These are phyloP conservation scores for Tonatia bakeri DNA, from an alignment of 2,113 vertebrate genomes.

Conservation along the genomic window DNA sequence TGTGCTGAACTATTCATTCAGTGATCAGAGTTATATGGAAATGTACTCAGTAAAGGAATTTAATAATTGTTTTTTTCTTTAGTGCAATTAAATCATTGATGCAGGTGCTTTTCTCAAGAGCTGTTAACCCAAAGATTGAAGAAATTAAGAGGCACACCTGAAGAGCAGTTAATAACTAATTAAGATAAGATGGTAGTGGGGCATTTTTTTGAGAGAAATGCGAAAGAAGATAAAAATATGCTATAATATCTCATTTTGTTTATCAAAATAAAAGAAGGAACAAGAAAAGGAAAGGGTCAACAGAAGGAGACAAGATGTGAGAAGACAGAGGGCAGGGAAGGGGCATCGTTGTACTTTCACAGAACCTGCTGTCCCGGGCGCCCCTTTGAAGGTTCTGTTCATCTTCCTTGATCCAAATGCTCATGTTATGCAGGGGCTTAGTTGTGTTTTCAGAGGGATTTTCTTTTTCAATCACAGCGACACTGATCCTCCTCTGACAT, in stretches of 20 bases:
- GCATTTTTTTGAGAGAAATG: background rate
- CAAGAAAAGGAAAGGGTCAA: background rate
- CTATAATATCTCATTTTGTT: background rate
- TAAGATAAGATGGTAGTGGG: background rate
- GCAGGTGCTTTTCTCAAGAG: background rate
- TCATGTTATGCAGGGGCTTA: background rate
- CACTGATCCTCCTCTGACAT: background rate
- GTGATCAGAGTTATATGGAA: background rate
- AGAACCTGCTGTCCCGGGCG: background rate
- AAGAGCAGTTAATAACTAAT: constrained; percentile 16
- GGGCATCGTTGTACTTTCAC: background rate
- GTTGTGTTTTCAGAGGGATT: background rate
- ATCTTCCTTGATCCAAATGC: background rate
- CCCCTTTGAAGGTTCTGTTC: background rate
- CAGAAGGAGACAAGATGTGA: background rate
- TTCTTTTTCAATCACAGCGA: background rate
- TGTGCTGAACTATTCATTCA: background rate
- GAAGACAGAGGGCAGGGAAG: background rate
- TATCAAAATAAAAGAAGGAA: background rate
- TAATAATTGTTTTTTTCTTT: constrained; percentile 7
- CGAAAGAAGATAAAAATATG: background rate
- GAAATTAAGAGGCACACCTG: background rate
- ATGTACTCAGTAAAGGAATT: constrained; percentile 12
- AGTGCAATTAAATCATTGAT: background rate
- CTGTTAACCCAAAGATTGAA: background rate